phyloP scores from a whole-genome alignment of 1,140 invertebrate genomes.

The Ganaspis sp. region DNA sequence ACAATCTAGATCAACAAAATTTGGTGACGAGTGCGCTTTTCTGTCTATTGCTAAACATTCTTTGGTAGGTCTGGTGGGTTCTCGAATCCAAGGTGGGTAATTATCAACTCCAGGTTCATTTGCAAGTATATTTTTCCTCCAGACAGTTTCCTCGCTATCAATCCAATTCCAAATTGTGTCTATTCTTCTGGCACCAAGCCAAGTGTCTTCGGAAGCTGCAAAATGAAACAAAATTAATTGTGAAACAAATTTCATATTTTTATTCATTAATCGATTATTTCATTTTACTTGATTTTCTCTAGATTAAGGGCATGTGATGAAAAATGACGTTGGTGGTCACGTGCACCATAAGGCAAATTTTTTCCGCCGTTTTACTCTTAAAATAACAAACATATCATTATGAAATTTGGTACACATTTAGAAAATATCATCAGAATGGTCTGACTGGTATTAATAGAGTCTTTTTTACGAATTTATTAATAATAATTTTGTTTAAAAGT shows the following conservation, averaged over 20 bases:
- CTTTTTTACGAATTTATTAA: too few relatives aligned
- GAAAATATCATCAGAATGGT: too few relatives aligned
- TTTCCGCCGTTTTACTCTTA: too few relatives aligned
- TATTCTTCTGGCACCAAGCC: constrained; percentile 55
- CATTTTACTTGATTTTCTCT: too few relatives aligned
- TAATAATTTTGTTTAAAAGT: too few relatives aligned
- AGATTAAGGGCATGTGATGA: too few relatives aligned
- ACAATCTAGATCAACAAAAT: constrained; percentile 61
- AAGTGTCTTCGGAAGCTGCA: constrained; percentile 55
- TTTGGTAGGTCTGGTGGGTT: constrained; percentile 51
- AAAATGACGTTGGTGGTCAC: too few relatives aligned
- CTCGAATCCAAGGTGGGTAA: constrained; percentile 58
- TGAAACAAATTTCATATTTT: constrained; percentile 12
- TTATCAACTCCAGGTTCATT: constrained; percentile 48
- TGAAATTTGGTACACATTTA: too few relatives aligned
- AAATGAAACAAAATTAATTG: background rate
- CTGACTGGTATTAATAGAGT: too few relatives aligned
- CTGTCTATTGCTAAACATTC: constrained; percentile 58
- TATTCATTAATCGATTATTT: constrained; percentile 21
- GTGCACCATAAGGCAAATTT: too few relatives aligned
- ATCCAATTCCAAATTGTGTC: constrained; percentile 57
- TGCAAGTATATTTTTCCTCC: constrained; percentile 45
- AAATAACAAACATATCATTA: too few relatives aligned
- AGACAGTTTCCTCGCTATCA: constrained; percentile 34
- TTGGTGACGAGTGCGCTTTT: constrained; percentile 48